Percentiles rank a stretch among this genome's conserved stretches.
These are phyloP conservation scores for Cephus spinipes DNA, from an alignment of 2,888 invertebrate species.

Conservation along the genomic window DNA sequence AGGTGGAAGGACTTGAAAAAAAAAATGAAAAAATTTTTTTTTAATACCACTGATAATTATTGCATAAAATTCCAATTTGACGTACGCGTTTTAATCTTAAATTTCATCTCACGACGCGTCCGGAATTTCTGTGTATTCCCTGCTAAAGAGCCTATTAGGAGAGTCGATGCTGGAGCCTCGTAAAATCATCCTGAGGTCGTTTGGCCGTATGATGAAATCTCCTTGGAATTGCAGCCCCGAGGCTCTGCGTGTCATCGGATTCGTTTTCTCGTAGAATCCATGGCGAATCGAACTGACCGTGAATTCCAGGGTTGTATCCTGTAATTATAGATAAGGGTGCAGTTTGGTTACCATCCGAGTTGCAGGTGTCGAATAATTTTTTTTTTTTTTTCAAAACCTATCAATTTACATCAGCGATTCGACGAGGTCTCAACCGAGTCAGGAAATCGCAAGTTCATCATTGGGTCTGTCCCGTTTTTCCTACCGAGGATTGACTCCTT, in stretches of 20 bases:
- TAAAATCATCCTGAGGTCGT: slow-evolving; percentile 41
- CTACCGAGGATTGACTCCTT: too few relatives aligned
- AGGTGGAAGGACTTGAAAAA: neutral
- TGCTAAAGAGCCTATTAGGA: slow-evolving; percentile 63
- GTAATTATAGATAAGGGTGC: neutral
- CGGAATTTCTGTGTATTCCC: slow-evolving; percentile 6
- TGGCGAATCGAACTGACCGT: neutral
- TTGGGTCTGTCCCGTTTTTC: fast-evolving
- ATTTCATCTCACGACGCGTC: neutral
- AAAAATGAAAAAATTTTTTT: too few relatives aligned
- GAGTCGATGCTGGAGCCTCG: slow-evolving; percentile 56
- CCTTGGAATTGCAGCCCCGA: slow-evolving; percentile 32
- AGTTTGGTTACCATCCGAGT: neutral
- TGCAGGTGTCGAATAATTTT: neutral
- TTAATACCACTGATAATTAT: too few relatives aligned
- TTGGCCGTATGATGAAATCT: neutral
- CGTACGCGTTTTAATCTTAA: neutral
- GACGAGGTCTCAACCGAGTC: neutral
- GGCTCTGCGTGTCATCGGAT: slow-evolving; percentile 59
- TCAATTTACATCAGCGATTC: neutral
- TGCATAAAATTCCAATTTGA: too few relatives aligned
- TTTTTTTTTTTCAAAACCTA: neutral
- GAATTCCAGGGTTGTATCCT: neutral
- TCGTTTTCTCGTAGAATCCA: slow-evolving; percentile 35
- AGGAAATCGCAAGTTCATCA: neutral